A percentile compares a stretch with the other conserved stretches of the same genome.
Evolutionary conservation across 2,113 vertebrate genomes (phyloP).

Genomic region (Lepisosteus osseus): DNA sequence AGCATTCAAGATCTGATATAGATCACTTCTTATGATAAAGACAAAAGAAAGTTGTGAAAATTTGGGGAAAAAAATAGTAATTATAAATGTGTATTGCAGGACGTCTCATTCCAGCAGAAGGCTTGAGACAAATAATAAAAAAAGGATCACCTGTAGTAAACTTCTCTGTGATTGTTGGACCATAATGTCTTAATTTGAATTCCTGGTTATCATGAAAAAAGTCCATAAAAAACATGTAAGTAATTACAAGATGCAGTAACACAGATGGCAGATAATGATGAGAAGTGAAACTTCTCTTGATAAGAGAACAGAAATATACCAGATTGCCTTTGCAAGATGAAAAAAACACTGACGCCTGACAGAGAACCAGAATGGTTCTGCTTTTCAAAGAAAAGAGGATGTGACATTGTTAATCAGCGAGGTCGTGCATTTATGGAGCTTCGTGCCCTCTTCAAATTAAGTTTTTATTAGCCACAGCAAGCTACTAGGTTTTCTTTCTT

Average conservation of each 20-base stretch:
- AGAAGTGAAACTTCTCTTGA: constrained; percentile 61
- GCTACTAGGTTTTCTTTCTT: background rate
- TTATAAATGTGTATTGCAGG: no score
- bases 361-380: constrained; percentile 33
- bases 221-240: constrained; percentile 60
- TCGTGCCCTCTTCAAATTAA: constrained; percentile 13
- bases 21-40: no score
- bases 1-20: no score
- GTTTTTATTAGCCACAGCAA: constrained; percentile 31
- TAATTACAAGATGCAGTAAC: constrained; percentile 58
- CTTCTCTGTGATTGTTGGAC: constrained; percentile 52
- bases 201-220: constrained; percentile 65
- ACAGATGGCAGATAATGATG: constrained; percentile 64
- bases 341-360: constrained; percentile 34
- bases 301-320: constrained; percentile 56
- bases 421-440: constrained; percentile 28
- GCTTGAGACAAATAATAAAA: background rate
- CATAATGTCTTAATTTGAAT: constrained; percentile 68
- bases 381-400: constrained; percentile 37
- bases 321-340: constrained; percentile 51
- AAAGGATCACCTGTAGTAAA: constrained; percentile 41
- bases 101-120: no score
- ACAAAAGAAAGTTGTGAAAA: no score
- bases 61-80: no score
- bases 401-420: constrained; percentile 43